Conservation (phyloP, 2,888 invertebrate species). For the Drepana falcataria region DNA sequence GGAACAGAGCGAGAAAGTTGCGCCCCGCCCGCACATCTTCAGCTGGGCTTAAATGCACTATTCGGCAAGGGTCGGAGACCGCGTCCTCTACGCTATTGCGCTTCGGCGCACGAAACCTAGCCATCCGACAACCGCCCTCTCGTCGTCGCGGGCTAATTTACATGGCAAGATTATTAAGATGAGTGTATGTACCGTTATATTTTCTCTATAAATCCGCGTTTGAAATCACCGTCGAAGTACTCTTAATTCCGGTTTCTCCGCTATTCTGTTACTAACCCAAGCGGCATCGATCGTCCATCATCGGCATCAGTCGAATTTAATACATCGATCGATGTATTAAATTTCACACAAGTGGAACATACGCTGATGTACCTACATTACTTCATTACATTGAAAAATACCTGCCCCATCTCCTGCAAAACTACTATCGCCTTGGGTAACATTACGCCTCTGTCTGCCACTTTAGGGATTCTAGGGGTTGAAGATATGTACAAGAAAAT, state of each 20-base stretch:
- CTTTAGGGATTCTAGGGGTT: too few species aligned
- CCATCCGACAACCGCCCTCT: slow-evolving; percentile 20
- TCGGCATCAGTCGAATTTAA: too few species aligned
- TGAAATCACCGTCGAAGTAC: slow-evolving; percentile 29
- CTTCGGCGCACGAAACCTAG: slow-evolving; percentile 8
- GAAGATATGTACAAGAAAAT: too few species aligned
- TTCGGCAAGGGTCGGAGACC: slow-evolving; percentile 49
- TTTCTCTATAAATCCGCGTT: slow-evolving; percentile 33
- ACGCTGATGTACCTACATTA: background rate
- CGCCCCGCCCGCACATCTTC: slow-evolving; percentile 54
- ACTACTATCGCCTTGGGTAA: too few species aligned
- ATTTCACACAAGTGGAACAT: slow-evolving; percentile 7
- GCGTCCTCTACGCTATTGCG: slow-evolving; percentile 33
- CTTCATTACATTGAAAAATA: too few species aligned
- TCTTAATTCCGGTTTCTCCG: slow-evolving; percentile 59
- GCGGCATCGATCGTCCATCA: slow-evolving; percentile 32
- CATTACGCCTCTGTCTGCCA: too few species aligned
- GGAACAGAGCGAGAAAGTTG: slow-evolving; percentile 31
- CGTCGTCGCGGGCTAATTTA: slow-evolving; percentile 35
- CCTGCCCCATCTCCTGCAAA: too few species aligned
- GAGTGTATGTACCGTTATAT: slow-evolving; percentile 39
- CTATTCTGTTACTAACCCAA: slow-evolving; percentile 56
- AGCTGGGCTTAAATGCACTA: slow-evolving; percentile 52
- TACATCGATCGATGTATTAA: slow-evolving; percentile 42
- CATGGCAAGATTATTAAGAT: slow-evolving; percentile 40